These are phyloP conservation scores for Ophion ventricosus DNA, from an alignment of 2,888 invertebrate species.

Conservation along the genomic window DNA sequence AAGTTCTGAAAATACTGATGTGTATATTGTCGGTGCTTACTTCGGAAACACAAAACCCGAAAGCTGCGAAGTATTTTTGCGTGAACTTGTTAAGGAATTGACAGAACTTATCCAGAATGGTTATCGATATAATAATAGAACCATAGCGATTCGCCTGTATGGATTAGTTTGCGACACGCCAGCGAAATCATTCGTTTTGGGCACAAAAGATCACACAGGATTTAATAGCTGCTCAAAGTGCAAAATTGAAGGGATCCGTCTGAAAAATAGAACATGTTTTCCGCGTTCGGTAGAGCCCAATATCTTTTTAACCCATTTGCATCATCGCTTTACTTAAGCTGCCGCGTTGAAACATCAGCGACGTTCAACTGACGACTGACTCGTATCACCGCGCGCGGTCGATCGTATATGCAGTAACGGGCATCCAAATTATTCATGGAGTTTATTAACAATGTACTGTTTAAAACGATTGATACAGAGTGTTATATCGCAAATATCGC, in stretches of 20 bases:
- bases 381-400: too few relatives aligned
- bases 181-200: slow-evolving; percentile 63
- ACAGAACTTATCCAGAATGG: slow-evolving; percentile 37
- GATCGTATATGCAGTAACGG: too few relatives aligned
- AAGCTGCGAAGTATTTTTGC: slow-evolving; percentile 59
- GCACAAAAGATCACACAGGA: slow-evolving; percentile 62
- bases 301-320: too few relatives aligned
- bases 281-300: slow-evolving; percentile 46
- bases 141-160: slow-evolving; percentile 9
- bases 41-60: slow-evolving; percentile 64
- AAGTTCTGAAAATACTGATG: slow-evolving; percentile 33
- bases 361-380: too few relatives aligned
- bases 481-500: too few relatives aligned
- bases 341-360: too few relatives aligned
- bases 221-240: slow-evolving; percentile 65
- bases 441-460: too few relatives aligned
- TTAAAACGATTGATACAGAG: too few relatives aligned
- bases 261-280: slow-evolving; percentile 53
- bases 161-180: slow-evolving; percentile 62
- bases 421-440: too few relatives aligned
- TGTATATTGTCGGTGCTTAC: slow-evolving; percentile 67
- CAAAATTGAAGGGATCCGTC: slow-evolving; percentile 56
- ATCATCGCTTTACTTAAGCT: too few relatives aligned
- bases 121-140: slow-evolving; percentile 45
- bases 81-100: slow-evolving; percentile 60